phyloP scores from a whole-genome alignment of 2,888 invertebrate species.

The Marasmarcha lunaedactyla region DNA sequence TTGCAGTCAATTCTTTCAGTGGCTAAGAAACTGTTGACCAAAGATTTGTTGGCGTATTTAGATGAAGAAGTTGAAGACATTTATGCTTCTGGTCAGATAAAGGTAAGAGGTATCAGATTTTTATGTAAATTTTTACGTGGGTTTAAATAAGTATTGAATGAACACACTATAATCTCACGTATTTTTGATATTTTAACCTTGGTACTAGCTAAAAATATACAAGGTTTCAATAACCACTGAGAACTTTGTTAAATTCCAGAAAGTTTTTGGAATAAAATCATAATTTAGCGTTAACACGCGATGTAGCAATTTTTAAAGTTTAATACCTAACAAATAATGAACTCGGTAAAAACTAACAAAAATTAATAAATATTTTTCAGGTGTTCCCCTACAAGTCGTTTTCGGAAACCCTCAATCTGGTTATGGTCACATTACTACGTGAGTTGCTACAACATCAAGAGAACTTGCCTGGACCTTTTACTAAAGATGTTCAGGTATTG shows the following conservation, averaged over 20 bases:
- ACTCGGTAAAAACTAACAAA: no score
- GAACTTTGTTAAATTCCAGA: no score
- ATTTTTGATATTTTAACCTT: no score
- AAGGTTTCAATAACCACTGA: no score
- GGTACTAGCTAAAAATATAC: no score
- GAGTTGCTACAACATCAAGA: slow-evolving; percentile 92
- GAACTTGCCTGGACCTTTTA: slow-evolving; percentile 90
- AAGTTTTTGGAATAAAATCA: no score
- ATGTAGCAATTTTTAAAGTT: no score
- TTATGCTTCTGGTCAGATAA: slow-evolving; percentile 76
- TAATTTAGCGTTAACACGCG: no score
- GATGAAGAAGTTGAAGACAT: slow-evolving; percentile 89
- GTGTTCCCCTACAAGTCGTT: slow-evolving; percentile 94
- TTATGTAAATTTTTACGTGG: slow-evolving; percentile 4
- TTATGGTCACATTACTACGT: slow-evolving; percentile 90
- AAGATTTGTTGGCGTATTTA: slow-evolving; percentile 83
- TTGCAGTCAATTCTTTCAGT: slow-evolving; percentile 82
- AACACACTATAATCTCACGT: background rate
- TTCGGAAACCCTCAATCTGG: slow-evolving; percentile 93
- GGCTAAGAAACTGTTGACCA: slow-evolving; percentile 87
- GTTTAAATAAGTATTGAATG: background rate
- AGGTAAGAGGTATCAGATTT: no score
- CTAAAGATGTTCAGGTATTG: slow-evolving; percentile 88
- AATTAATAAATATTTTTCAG: slow-evolving; percentile 42
- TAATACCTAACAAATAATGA: no score